phyloP scores from a whole-genome alignment of 2,888 invertebrate species.

The Yponomeuta evonymella region DNA sequence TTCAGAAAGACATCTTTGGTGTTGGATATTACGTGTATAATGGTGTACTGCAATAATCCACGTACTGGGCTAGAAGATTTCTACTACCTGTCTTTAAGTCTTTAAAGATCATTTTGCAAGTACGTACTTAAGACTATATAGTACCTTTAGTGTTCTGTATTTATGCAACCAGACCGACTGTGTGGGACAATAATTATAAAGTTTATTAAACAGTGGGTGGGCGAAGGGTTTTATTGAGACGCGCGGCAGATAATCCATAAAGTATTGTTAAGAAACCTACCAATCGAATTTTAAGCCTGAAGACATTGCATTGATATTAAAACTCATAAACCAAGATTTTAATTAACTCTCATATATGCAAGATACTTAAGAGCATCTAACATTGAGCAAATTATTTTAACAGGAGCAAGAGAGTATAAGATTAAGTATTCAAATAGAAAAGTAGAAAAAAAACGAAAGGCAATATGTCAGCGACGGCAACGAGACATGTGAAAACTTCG shows the following conservation, averaged over 20 bases:
- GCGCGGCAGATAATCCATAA: not conserved
- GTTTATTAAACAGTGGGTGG: not conserved
- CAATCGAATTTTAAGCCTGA: not conserved
- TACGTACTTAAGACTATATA: no score
- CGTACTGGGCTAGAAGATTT: no score
- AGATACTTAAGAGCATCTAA: not conserved
- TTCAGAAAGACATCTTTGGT: not conserved
- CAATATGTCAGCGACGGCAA: constrained; percentile 54
- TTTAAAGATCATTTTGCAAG: no score
- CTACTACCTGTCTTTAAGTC: no score
- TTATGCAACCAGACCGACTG: not conserved
- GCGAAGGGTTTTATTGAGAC: not conserved
- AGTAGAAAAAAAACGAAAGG: not conserved
- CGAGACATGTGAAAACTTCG: constrained; percentile 68
- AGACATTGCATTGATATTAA: not conserved
- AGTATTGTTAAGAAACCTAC: not conserved
- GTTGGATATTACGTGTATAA: not conserved
- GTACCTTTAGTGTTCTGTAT: no score
- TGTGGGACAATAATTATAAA: not conserved
- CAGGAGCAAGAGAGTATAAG: not conserved
- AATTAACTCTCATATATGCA: not conserved
- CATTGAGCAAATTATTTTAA: not conserved
- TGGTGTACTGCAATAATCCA: no score
- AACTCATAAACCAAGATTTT: not conserved
- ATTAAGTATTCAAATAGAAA: not conserved